Evolutionary conservation across 1,140 invertebrate genomes (phyloP).

Genomic region (roundworm (Caenorhabditis elegans)): WBcel235 BX284604.4:11406501-11407000

Average conservation of each 20-base stretch:
- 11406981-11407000: not conserved
- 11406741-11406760: constrained; percentile 77
- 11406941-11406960: too few species aligned
- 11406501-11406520: constrained; percentile 88
- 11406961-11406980: too few species aligned
- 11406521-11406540: constrained; percentile 90
- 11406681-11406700: constrained; percentile 68
- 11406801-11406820: constrained; percentile 69
- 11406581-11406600: constrained; percentile 76
- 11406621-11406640: constrained; percentile 80
- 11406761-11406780: constrained; percentile 72
- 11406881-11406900: not conserved
- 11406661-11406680: constrained; percentile 48
- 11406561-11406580: constrained; percentile 85
- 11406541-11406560: constrained; percentile 84
- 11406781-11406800: constrained; percentile 70
- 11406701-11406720: constrained; percentile 61
- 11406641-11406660: constrained; percentile 71
- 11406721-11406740: constrained; percentile 66
- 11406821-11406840: constrained; percentile 73
- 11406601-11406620: constrained; percentile 79
- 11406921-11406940: too few species aligned
- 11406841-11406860: constrained; percentile 84
- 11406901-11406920: too few species aligned
- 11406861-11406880: constrained; percentile 60